Conservation (phyloP, 2,113 vertebrate genomes). For the Bufo bufo region DNA sequence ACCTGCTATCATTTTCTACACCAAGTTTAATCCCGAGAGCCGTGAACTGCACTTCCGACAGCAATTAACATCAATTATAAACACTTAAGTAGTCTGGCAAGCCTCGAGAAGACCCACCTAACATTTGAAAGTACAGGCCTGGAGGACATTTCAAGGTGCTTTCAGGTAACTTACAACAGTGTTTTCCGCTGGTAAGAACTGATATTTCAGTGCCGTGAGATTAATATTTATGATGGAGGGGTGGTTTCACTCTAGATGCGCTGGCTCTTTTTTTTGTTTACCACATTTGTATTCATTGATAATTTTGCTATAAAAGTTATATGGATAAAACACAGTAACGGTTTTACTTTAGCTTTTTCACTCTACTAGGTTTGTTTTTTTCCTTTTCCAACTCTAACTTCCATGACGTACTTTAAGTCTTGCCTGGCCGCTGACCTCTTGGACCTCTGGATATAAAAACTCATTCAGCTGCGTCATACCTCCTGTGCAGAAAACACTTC, state of each 20-base stretch:
- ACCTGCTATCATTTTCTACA: neutral
- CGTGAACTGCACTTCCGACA: neutral
- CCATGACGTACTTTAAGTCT: neutral
- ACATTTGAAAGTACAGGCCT: neutral
- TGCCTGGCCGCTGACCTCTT: conserved; percentile 6
- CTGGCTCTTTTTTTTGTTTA: neutral
- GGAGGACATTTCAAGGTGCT: conserved; percentile 11
- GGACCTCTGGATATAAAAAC: conserved; percentile 9
- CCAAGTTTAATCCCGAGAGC: neutral
- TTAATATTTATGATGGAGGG: neutral
- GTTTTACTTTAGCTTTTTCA: neutral
- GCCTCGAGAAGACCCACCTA: neutral
- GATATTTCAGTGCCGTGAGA: neutral
- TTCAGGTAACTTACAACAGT: neutral
- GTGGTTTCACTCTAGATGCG: neutral
- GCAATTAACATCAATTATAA: conserved; percentile 30
- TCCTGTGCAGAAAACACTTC: conserved; percentile 6
- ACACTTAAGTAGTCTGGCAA: neutral
- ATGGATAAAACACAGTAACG: neutral
- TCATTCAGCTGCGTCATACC: neutral
- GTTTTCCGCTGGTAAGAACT: neutral
- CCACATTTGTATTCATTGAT: neutral
- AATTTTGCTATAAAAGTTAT: neutral
- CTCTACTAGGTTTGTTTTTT: conserved; percentile 1
- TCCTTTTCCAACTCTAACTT: neutral